Percentiles rank a stretch among this genome's conserved stretches.
These are phyloP conservation scores for Melinaea marsaeus DNA, from an alignment of 2,888 invertebrate genomes.

Conservation along the genomic window DNA sequence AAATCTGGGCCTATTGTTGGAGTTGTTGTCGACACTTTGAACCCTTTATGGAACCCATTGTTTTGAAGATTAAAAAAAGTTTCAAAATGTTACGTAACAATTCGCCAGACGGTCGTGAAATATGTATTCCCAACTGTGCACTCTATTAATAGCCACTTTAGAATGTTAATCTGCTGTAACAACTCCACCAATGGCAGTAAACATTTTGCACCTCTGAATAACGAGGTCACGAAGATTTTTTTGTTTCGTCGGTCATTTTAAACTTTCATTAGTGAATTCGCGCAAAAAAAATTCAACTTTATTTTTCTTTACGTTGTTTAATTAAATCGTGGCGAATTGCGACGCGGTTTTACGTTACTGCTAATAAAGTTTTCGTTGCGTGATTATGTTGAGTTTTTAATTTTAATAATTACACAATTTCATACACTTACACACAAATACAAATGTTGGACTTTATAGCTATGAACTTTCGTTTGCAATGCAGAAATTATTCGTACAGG, in stretches of 20 bases:
- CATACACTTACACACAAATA: not conserved
- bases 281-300: slow-evolving; percentile 57
- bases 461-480: no score
- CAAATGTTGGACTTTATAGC: no score
- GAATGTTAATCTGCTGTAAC: slow-evolving; percentile 21
- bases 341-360: slow-evolving; percentile 15
- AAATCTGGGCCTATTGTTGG: slow-evolving; percentile 61
- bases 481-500: no score
- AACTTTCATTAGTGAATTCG: slow-evolving; percentile 74
- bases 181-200: slow-evolving; percentile 37
- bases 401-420: slow-evolving; percentile 1
- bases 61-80: slow-evolving; percentile 68
- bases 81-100: slow-evolving; percentile 55
- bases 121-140: slow-evolving; percentile 17
- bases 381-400: slow-evolving; percentile 2
- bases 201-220: slow-evolving; percentile 58
- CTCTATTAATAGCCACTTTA: slow-evolving; percentile 19
- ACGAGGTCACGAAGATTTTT: slow-evolving; percentile 67
- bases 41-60: slow-evolving; percentile 71
- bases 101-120: slow-evolving; percentile 18
- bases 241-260: slow-evolving; percentile 68
- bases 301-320: slow-evolving; percentile 58
- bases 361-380: slow-evolving; percentile 6
- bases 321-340: slow-evolving; percentile 40
- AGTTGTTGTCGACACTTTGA: slow-evolving; percentile 61